These are phyloP conservation scores for Smutsia temminckii DNA, from an alignment of 2,797 vertebrate genomes.

Conservation along the genomic window DNA sequence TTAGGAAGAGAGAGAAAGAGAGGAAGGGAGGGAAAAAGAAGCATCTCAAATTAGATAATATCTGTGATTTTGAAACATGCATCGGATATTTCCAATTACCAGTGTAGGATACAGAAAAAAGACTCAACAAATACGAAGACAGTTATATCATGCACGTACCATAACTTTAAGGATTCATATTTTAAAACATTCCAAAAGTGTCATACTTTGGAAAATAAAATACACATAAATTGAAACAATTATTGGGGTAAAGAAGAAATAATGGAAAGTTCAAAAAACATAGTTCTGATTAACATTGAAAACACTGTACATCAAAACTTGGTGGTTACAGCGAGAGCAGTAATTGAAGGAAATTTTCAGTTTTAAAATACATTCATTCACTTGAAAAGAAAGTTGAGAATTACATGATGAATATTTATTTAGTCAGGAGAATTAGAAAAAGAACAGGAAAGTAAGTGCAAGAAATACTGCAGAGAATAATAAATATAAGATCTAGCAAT, in stretches of 20 bases:
- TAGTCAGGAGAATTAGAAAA: background rate
- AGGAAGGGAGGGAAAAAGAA: background rate
- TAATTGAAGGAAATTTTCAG: background rate
- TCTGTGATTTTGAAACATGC: background rate
- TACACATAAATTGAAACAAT: background rate
- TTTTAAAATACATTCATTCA: background rate
- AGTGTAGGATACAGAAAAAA: background rate
- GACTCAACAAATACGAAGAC: background rate
- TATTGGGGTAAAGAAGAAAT: background rate
- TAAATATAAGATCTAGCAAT: background rate
- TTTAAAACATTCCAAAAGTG: background rate
- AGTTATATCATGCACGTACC: accelerated
- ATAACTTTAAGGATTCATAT: background rate
- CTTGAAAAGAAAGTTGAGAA: background rate
- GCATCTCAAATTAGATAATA: background rate
- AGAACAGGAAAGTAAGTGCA: background rate
- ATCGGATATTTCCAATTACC: background rate
- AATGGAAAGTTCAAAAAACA: background rate
- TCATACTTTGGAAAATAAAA: background rate
- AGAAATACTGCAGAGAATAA: background rate
- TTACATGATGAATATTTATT: background rate
- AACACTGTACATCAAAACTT: background rate
- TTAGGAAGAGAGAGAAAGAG: background rate
- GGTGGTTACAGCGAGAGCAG: background rate
- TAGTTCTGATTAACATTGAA: background rate